Percentiles rank a stretch among this genome's conserved stretches.
Conservation (phyloP, 2,797 vertebrate genomes). For the Gobionotothen gibberifrons region DNA sequence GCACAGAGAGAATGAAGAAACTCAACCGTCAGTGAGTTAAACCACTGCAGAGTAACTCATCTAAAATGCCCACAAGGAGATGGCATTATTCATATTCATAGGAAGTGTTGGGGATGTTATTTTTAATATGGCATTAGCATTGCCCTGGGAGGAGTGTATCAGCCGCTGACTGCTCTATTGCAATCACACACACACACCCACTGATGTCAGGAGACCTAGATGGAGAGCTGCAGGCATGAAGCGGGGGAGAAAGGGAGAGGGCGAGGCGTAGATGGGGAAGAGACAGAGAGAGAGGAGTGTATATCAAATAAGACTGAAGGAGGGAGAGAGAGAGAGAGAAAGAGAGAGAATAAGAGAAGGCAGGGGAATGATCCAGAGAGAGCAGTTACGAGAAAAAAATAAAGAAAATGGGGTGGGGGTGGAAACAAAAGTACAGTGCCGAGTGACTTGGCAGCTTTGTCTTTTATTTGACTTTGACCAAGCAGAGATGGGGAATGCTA, state of each 20-base stretch:
- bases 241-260: constrained; percentile 28
- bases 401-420: constrained; percentile 41
- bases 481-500: constrained; percentile 69
- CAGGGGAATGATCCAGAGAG: constrained; percentile 54
- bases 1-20: constrained; percentile 59
- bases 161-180: constrained; percentile 78
- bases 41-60: constrained; percentile 74
- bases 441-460: constrained; percentile 75
- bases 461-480: constrained; percentile 86
- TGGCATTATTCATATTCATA: constrained; percentile 80
- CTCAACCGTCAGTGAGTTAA: constrained; percentile 73
- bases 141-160: constrained; percentile 79
- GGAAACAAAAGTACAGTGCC: constrained; percentile 72
- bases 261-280: constrained; percentile 54
- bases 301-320: constrained; percentile 63
- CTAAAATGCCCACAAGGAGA: constrained; percentile 80
- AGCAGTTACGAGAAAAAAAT: constrained; percentile 60
- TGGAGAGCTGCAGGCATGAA: constrained; percentile 72
- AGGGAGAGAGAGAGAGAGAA: constrained; percentile 30
- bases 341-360: constrained; percentile 37
- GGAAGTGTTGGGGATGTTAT: constrained; percentile 82
- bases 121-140: constrained; percentile 85
- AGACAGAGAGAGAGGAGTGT: constrained; percentile 36
- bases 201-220: constrained; percentile 77
- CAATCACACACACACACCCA: constrained; percentile 71